These are phyloP conservation scores for Numenius phaeopus DNA, from an alignment of 2,797 vertebrate species.

Conservation along the genomic window DNA sequence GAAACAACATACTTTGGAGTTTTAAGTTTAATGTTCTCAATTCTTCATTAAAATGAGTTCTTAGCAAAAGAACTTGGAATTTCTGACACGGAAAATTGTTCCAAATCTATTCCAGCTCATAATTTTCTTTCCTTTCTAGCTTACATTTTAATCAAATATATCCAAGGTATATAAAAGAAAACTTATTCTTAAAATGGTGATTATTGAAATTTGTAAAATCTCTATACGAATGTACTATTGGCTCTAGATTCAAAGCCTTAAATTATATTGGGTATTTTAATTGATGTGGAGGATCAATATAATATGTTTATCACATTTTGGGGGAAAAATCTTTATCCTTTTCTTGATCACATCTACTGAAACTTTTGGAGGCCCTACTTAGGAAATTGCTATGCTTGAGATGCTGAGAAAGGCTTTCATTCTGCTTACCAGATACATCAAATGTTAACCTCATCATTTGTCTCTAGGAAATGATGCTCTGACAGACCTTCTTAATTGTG, in stretches of 20 bases:
- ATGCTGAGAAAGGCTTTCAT: neutral
- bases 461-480: neutral
- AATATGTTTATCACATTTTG: neutral
- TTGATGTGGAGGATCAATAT: neutral
- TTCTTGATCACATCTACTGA: neutral
- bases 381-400: neutral
- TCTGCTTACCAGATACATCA: neutral
- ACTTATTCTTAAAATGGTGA: neutral
- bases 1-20: neutral
- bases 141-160: neutral
- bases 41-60: neutral
- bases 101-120: neutral
- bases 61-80: neutral
- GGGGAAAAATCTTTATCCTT: fast-evolving
- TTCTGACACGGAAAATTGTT: neutral
- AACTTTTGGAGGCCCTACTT: neutral
- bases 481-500: neutral
- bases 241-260: neutral
- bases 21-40: neutral
- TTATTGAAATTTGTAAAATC: neutral
- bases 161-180: neutral
- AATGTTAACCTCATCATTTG: neutral
- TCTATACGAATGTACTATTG: neutral
- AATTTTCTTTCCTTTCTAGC: neutral
- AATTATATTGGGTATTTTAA: neutral